Conservation (phyloP, 2,113 vertebrate species). For the Fukomys damarensis region DNA sequence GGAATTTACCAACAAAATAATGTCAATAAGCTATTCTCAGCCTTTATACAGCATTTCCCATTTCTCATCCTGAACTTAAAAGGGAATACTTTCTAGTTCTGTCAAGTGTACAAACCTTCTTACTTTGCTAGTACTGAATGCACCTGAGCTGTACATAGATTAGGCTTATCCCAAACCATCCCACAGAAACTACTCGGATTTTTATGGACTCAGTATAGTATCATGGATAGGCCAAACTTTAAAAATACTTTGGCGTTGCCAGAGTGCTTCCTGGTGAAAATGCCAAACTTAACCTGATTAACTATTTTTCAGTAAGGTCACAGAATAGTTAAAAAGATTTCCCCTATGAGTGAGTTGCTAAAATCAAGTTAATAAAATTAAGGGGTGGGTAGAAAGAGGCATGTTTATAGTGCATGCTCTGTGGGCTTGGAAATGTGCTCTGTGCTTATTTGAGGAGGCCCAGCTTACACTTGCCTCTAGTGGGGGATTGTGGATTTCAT, state of each 20-base stretch:
- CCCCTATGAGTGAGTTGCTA: constrained; percentile 31
- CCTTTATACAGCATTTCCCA: background rate
- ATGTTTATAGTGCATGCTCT: constrained; percentile 42
- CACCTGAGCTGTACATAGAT: background rate
- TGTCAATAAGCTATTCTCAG: background rate
- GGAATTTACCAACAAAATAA: background rate
- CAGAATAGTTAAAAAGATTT: constrained; percentile 67
- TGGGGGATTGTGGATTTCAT: constrained; percentile 69
- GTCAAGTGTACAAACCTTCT: background rate
- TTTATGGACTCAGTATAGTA: constrained; percentile 32
- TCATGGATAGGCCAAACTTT: constrained; percentile 59
- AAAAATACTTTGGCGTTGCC: constrained; percentile 64
- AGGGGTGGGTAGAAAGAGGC: constrained; percentile 44
- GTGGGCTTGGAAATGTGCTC: background rate
- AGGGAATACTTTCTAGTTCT: constrained; percentile 11
- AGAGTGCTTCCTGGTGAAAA: constrained; percentile 64
- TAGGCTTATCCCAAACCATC: constrained; percentile 32
- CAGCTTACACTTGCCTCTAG: constrained; percentile 61
- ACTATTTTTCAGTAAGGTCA: constrained; percentile 54
- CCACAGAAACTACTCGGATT: constrained; percentile 46
- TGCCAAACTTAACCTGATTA: constrained; percentile 73
- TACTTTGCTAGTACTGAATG: background rate
- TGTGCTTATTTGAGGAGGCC: background rate
- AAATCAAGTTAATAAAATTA: constrained; percentile 74
- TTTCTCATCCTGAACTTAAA: background rate